Conservation (phyloP, 2,113 vertebrate species). For the Penelope pileata region DNA sequence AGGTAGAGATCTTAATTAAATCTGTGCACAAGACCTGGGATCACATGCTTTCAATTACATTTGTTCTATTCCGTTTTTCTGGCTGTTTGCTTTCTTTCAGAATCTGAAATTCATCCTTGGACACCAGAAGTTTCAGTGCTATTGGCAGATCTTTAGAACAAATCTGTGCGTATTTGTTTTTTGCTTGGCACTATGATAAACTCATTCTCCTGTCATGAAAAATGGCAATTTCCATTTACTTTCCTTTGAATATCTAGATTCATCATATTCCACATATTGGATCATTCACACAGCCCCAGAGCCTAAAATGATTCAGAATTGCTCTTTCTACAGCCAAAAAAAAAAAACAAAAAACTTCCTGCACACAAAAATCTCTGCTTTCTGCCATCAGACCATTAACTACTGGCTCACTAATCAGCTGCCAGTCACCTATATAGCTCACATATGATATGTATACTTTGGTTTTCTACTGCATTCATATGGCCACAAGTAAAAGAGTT, state of each 20-base stretch:
- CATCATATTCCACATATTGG: not conserved
- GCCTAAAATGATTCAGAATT: not conserved
- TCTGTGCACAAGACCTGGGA: not conserved
- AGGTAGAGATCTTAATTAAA: conserved; percentile 67
- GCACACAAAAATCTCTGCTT: not conserved
- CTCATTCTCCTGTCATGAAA: not conserved
- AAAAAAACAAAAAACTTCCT: not conserved
- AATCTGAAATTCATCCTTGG: conserved; percentile 20
- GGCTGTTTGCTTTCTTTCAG: not conserved
- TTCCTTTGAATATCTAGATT: not conserved
- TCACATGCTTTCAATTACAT: conserved; percentile 1
- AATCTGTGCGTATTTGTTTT: not conserved
- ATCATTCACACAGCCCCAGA: not conserved
- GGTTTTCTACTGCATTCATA: not conserved
- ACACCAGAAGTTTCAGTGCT: not conserved
- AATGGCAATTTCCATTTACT: not conserved
- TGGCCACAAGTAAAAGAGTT: not conserved
- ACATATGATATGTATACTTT: not conserved
- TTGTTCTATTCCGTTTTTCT: not conserved
- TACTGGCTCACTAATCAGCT: not conserved
- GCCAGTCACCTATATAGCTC: not conserved
- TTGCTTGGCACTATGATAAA: not conserved
- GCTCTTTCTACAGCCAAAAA: not conserved
- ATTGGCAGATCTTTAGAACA: not conserved
- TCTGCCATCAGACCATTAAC: not conserved